Percentiles rank a stretch among this genome's conserved stretches.
phyloP scores from a whole-genome alignment of 2,113 vertebrate genomes.

The Pandion haliaetus region DNA sequence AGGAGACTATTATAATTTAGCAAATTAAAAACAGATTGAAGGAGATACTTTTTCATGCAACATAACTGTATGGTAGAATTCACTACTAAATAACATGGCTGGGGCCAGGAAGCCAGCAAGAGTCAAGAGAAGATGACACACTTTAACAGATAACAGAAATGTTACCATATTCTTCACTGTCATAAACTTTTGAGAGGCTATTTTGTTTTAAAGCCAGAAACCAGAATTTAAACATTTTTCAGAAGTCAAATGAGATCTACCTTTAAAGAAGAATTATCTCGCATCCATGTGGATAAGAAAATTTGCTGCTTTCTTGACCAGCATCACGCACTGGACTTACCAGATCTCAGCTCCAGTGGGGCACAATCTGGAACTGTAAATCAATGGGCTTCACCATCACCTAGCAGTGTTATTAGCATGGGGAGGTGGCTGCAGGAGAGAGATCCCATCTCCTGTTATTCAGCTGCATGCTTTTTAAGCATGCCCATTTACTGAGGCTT shows the following conservation, averaged over 20 bases:
- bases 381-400: not conserved
- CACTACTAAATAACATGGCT: not conserved
- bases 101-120: not conserved
- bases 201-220: not conserved
- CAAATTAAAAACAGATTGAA: not conserved
- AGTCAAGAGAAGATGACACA: not conserved
- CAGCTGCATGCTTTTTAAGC: not conserved
- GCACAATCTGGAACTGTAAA: not conserved
- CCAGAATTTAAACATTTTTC: not conserved
- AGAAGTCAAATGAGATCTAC: not conserved
- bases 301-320: not conserved
- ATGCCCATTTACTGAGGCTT: not conserved
- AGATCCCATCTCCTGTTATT: not conserved
- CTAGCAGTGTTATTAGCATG: not conserved
- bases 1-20: not conserved
- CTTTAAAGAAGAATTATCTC: not conserved
- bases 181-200: not conserved
- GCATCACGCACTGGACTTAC: not conserved
- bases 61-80: accelerated
- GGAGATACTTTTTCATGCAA: not conserved
- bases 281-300: not conserved
- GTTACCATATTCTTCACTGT: not conserved
- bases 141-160: not conserved
- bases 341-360: not conserved
- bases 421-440: not conserved